Evolutionary conservation across 2,113 vertebrate genomes (phyloP).

Genomic region (Python bivittatus): DNA sequence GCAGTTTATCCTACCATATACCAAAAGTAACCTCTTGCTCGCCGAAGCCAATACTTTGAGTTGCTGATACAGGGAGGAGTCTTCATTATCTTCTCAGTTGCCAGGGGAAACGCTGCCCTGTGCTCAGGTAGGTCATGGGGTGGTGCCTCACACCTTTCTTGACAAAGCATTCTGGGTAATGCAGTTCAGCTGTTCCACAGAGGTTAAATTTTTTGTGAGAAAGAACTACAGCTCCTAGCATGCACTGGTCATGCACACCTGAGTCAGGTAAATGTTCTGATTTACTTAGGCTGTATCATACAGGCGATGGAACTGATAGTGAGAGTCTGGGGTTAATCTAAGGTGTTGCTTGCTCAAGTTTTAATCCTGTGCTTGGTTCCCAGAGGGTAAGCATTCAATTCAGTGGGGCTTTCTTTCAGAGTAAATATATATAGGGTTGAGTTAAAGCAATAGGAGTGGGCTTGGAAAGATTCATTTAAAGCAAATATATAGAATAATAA

Average conservation of each 20-base stretch:
- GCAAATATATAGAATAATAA: neutral
- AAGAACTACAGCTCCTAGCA: conserved; percentile 11
- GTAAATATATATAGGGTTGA: too few species aligned
- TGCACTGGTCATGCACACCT: neutral
- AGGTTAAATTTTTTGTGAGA: accelerated
- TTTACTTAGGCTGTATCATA: neutral
- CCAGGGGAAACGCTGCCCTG: neutral
- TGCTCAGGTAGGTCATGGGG: neutral
- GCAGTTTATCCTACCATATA: neutral
- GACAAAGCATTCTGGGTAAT: neutral
- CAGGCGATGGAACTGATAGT: neutral
- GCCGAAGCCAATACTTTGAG: neutral
- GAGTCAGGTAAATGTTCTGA: neutral
- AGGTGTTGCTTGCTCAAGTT: neutral
- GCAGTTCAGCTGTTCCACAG: neutral
- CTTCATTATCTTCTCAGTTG: neutral
- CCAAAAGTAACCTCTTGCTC: neutral
- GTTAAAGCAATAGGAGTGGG: neutral
- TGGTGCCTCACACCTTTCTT: too few species aligned
- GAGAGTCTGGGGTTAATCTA: neutral
- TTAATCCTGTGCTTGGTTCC: too few species aligned
- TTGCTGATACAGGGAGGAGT: neutral
- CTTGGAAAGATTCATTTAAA: neutral
- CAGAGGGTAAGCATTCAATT: neutral
- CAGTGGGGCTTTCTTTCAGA: neutral